phyloP scores from a whole-genome alignment of 2,888 invertebrate species.

The Nymphalis urticae region DNA sequence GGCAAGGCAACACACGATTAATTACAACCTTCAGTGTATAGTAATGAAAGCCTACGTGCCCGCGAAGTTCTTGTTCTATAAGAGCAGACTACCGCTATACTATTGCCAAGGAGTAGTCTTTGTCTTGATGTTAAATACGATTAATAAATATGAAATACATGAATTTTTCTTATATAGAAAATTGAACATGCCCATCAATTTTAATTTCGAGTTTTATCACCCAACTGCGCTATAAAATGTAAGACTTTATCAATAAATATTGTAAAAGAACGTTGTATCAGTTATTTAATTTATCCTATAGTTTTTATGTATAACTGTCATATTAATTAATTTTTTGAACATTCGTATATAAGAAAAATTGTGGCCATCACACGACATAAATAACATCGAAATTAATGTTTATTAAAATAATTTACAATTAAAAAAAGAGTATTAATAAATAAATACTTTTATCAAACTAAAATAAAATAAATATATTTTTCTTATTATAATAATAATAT shows the following conservation, averaged over 20 bases:
- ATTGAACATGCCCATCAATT: constrained; percentile 49
- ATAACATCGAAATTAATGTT: too few species aligned
- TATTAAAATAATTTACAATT: too few species aligned
- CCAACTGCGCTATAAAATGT: constrained; percentile 41
- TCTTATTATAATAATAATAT: too few species aligned
- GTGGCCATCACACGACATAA: too few species aligned
- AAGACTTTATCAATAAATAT: not conserved
- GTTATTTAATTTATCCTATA: too few species aligned
- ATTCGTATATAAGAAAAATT: too few species aligned
- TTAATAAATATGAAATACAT: constrained; percentile 54
- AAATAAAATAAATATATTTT: too few species aligned
- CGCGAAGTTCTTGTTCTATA: constrained; percentile 47
- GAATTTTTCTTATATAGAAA: constrained; percentile 53
- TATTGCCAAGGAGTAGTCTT: constrained; percentile 59
- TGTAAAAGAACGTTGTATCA: too few species aligned
- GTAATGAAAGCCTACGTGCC: constrained; percentile 55
- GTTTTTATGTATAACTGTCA: too few species aligned
- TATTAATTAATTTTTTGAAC: too few species aligned
- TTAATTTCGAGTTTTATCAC: constrained; percentile 60
- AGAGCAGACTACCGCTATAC: constrained; percentile 57
- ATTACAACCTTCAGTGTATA: constrained; percentile 52
- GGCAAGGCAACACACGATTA: constrained; percentile 45
- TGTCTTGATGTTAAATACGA: constrained; percentile 48
- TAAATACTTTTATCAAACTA: too few species aligned
- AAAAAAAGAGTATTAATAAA: too few species aligned